Conservation (phyloP, 2,888 invertebrate genomes). For the Meteorus cinctellus region DNA sequence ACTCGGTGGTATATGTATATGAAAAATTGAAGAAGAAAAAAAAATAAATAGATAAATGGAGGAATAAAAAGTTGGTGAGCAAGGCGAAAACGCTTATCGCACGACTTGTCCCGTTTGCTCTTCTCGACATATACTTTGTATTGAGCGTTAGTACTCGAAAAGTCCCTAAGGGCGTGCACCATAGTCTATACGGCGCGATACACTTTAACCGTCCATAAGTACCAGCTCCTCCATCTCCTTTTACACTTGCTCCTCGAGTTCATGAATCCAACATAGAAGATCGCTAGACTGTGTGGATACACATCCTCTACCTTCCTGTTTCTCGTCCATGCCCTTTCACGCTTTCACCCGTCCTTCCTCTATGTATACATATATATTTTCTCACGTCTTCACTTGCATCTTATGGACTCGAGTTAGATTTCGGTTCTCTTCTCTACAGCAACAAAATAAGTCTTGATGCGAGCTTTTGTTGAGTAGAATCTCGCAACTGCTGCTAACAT, state of each 20-base stretch:
- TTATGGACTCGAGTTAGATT: neutral
- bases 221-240: constrained; percentile 17
- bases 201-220: constrained; percentile 37
- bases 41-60: neutral
- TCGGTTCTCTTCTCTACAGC: constrained; percentile 3
- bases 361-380: neutral
- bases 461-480: constrained; percentile 26
- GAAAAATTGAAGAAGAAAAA: constrained; percentile 1
- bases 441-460: constrained; percentile 26
- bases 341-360: constrained; percentile 7
- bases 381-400: neutral
- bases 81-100: constrained; percentile 38
- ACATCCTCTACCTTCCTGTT: neutral
- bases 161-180: constrained; percentile 42
- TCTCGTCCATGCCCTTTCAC: neutral
- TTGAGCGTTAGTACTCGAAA: constrained; percentile 48
- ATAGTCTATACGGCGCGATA: constrained; percentile 33
- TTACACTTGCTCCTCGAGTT: constrained; percentile 11
- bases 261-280: neutral
- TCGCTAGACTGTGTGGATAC: neutral
- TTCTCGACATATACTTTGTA: constrained; percentile 38
- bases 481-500: constrained; percentile 1
- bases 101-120: constrained; percentile 37
- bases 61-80: constrained; percentile 27
- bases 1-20: neutral